Evolutionary conservation across 2,888 invertebrate species (phyloP), one percentile per base, ranked within the genome.

Genomic region (Drosophila helvetica): DNA sequence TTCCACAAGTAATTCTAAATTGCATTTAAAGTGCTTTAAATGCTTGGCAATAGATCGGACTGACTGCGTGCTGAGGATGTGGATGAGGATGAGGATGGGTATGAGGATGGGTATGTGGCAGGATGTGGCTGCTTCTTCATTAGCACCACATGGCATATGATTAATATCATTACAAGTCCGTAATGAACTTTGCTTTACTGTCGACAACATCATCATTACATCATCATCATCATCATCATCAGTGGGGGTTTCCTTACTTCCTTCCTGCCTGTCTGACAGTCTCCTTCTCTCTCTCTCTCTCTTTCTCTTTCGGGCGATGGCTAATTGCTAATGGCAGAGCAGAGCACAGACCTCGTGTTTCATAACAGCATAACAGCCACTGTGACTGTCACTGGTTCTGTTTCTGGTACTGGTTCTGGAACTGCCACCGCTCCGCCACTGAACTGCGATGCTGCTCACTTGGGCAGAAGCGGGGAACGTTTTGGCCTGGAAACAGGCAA

Each of bases 401-500:
- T 0, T 3, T 10, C 30, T 30, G 30, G 30, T 10, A 9, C 27
- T 27, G 27, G 15, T 51, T 42, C 15, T 33, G 51, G 74, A 54
- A 50, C 48, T 60, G 66, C 48, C 58, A 62, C 48, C 59, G 59
- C n/a, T n/a, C n/a, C n/a, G n/a, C n/a, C 47, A 65, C 52, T 60
- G 62, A 25, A n/a, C 38, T 38, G 15, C 7, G 15, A n/a, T n/a
- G 51, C 53, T 65, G 65, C 38, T 74, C 75, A 74, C 58, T 74
- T 75, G 70, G 75, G 74, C 71, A 63, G 74, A 71, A 86, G 78
- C 71, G 79, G 65, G 74, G 74, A 82, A 69, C 68, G 74, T 70
- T 83, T 38, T 83, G 87, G 85, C 87, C 87, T 86, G 83, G 89
- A 84, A 88, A 78, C 75, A 66, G 87, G 89, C 87, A 84, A 84